These are phyloP conservation scores for Passerculus sandwichensis DNA, from an alignment of 2,797 vertebrate species.

Conservation along the genomic window DNA sequence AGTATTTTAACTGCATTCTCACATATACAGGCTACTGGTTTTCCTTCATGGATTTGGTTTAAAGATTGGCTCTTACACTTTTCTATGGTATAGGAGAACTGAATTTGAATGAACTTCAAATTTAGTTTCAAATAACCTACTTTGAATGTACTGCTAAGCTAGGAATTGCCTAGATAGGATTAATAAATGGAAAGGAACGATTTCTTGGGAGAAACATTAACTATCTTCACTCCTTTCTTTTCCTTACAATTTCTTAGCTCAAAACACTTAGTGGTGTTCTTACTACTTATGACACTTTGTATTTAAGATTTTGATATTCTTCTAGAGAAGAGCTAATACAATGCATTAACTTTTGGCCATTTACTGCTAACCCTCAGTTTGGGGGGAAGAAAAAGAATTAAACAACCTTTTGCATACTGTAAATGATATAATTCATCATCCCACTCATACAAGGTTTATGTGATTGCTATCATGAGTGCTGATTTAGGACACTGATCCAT, in stretches of 20 bases:
- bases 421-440: conserved; percentile 24
- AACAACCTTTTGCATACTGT: background rate
- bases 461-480: background rate
- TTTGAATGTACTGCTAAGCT: background rate
- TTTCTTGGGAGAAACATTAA: background rate
- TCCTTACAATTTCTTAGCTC: background rate
- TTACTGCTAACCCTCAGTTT: background rate
- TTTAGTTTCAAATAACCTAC: background rate
- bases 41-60: conserved; percentile 3
- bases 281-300: background rate
- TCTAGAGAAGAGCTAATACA: background rate
- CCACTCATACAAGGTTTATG: conserved; percentile 31
- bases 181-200: background rate
- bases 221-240: background rate
- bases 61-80: conserved; percentile 8
- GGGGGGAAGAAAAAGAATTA: background rate
- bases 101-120: conserved; percentile 6
- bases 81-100: background rate
- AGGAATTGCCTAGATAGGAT: background rate
- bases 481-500: conserved; percentile 45
- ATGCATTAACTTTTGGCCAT: background rate
- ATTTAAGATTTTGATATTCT: background rate
- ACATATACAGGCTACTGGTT: background rate
- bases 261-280: background rate
- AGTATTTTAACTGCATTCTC: conserved; percentile 4